Percentiles rank a stretch among this genome's conserved stretches.
These are phyloP conservation scores for Platysteira castanea DNA, from an alignment of 2,113 vertebrate genomes.

Conservation along the genomic window DNA sequence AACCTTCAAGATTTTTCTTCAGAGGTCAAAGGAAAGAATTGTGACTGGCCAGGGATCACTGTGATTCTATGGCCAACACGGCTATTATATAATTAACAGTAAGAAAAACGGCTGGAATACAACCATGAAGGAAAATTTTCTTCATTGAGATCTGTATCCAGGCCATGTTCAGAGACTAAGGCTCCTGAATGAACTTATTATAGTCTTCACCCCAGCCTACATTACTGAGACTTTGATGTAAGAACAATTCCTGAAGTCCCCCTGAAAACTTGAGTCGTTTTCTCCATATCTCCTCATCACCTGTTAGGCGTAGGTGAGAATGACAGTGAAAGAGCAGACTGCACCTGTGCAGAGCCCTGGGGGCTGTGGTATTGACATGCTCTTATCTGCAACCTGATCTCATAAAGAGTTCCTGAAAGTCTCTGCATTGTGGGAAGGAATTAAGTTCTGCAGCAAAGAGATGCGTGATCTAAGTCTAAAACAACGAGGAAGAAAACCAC, in stretches of 20 bases:
- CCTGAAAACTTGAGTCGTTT: background rate
- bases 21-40: background rate
- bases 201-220: background rate
- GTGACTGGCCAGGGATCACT: background rate
- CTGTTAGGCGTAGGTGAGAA: background rate
- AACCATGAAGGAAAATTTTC: background rate
- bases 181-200: background rate
- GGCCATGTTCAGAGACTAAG: background rate
- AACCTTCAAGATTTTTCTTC: background rate
- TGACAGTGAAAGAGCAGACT: background rate
- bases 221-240: background rate
- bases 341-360: background rate
- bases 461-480: background rate
- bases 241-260: background rate
- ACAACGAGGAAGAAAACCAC: background rate
- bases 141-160: background rate
- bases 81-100: background rate
- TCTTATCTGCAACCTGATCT: slow-evolving; percentile 15
- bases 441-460: background rate
- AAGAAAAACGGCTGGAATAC: background rate
- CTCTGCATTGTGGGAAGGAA: background rate
- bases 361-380: background rate
- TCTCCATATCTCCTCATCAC: background rate
- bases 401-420: slow-evolving; percentile 26
- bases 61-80: accelerated